Evolutionary conservation across 2,888 invertebrate genomes (phyloP).

Genomic region (Anthrax anthrax): DNA sequence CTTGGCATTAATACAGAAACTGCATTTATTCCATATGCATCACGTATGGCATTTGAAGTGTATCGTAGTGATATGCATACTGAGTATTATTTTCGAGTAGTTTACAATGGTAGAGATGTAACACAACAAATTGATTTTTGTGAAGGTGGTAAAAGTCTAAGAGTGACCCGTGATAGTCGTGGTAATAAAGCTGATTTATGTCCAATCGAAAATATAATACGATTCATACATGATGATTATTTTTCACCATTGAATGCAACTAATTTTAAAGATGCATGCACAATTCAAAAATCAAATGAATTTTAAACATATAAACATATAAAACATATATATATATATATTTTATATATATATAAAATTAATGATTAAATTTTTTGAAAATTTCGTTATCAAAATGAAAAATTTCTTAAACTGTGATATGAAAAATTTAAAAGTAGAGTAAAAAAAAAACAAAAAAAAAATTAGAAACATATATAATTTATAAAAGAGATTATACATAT

Average conservation of each 20-base stretch:
- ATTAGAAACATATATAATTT: too few species aligned
- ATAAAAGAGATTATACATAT: too few species aligned
- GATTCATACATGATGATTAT: constrained; percentile 79
- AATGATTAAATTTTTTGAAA: neutral
- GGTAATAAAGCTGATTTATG: constrained; percentile 49
- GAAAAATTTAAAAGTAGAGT: too few species aligned
- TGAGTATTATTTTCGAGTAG: constrained; percentile 63
- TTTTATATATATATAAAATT: constrained; percentile 1
- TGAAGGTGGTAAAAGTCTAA: constrained; percentile 42
- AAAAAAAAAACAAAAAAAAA: too few species aligned
- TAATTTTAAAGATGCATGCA: constrained; percentile 76
- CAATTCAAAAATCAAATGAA: constrained; percentile 31
- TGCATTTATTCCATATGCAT: constrained; percentile 69
- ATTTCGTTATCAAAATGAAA: neutral
- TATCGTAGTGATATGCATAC: constrained; percentile 53
- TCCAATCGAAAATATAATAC: constrained; percentile 72
- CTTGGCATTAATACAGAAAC: constrained; percentile 45
- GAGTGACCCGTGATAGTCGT: constrained; percentile 36
- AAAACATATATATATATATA: neutral
- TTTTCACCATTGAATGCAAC: constrained; percentile 71
- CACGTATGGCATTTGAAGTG: constrained; percentile 76
- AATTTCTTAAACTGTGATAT: neutral
- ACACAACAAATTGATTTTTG: constrained; percentile 73
- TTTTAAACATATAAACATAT: constrained; percentile 18
- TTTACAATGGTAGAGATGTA: constrained; percentile 77